phyloP scores from a whole-genome alignment of 1,140 invertebrate species.

The Drosophila mauritiana region DNA sequence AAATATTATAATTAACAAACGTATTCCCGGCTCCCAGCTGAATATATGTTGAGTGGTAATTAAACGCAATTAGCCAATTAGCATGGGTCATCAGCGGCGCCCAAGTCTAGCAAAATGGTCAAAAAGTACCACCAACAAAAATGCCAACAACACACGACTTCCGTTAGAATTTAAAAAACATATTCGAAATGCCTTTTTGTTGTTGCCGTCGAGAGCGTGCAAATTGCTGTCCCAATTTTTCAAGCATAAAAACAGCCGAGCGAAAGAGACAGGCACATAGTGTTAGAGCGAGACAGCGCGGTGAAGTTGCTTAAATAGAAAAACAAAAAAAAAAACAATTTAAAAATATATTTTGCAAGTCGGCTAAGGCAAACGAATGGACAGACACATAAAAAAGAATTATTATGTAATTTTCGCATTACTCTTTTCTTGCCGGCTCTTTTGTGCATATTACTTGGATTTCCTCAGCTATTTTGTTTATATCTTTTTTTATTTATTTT shows the following conservation, averaged over 20 bases:
- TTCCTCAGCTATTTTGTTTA: constrained; percentile 32
- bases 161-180: constrained; percentile 73
- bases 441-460: constrained; percentile 52
- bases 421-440: constrained; percentile 32
- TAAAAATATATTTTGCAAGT: constrained; percentile 65
- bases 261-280: constrained; percentile 19
- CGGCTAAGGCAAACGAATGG: constrained; percentile 38
- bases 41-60: constrained; percentile 74
- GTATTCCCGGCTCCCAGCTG: constrained; percentile 48
- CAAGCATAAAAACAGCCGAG: constrained; percentile 75
- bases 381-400: constrained; percentile 75
- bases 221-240: constrained; percentile 81
- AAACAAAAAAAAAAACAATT: constrained; percentile 21
- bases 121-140: constrained; percentile 40
- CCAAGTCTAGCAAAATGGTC: constrained; percentile 41
- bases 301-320: constrained; percentile 47
- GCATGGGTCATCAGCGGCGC: constrained; percentile 68
- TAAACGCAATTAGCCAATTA: constrained; percentile 81
- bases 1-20: constrained; percentile 57
- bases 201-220: constrained; percentile 61
- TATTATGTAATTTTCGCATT: constrained; percentile 73
- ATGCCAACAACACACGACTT: constrained; percentile 44
- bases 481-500: neutral
- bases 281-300: constrained; percentile 11
- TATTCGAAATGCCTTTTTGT: constrained; percentile 54